A percentile compares a stretch with the other conserved stretches of the same genome.
Evolutionary conservation across 92 coral and sea anemone species (phyloP).

Genomic region (Phymanthus crucifer): DNA sequence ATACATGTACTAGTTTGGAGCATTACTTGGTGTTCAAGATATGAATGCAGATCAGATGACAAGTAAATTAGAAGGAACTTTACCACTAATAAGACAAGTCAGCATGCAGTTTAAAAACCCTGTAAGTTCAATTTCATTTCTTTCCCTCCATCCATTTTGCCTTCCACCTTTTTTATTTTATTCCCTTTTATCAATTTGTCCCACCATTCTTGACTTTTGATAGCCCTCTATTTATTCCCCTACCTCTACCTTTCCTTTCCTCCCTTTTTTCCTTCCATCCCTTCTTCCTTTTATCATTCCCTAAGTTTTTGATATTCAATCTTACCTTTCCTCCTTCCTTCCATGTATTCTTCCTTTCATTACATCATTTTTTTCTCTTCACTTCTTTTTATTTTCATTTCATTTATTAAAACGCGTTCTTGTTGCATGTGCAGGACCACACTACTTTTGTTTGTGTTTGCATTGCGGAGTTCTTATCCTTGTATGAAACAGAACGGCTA

Average conservation of each 20-base stretch:
- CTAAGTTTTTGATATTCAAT: too few relatives aligned
- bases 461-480: slow-evolving; percentile 91
- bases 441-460: slow-evolving; percentile 98
- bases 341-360: too few relatives aligned
- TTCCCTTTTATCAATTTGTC: too few relatives aligned
- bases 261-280: too few relatives aligned
- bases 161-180: too few relatives aligned
- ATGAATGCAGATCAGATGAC: slow-evolving; percentile 90
- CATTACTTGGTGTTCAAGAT: slow-evolving; percentile 84
- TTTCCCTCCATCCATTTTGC: neutral
- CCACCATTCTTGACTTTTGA: too few relatives aligned
- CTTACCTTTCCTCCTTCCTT: too few relatives aligned
- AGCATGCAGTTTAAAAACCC: slow-evolving; percentile 92
- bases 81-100: slow-evolving; percentile 87
- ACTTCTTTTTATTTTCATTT: neutral
- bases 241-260: too few relatives aligned
- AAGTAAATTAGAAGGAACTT: slow-evolving; percentile 79
- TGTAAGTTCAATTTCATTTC: slow-evolving; percentile 36
- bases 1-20: slow-evolving; percentile 66
- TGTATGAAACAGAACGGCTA: slow-evolving; percentile 93
- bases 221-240: too few relatives aligned
- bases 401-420: neutral
- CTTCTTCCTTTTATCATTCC: too few relatives aligned
- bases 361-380: neutral
- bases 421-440: slow-evolving; percentile 67